Base-by-base conservation (phyloP, 2,113 vertebrate species). In the Sapayoa aenigma region DNA sequence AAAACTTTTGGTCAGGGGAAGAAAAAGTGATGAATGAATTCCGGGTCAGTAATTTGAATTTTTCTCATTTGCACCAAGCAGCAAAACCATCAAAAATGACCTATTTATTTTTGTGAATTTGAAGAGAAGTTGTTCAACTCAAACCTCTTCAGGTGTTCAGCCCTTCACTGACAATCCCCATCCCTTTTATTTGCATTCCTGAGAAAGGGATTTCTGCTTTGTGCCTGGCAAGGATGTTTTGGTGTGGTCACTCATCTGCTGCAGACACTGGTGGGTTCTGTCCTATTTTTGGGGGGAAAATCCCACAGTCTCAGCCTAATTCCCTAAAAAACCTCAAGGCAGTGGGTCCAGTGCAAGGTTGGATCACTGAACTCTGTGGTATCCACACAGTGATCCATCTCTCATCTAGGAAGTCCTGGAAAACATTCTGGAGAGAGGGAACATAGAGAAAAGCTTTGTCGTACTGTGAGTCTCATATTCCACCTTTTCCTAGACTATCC, bases 41-140 rank as follows among this genome's bases (percentile, higher is more conserved):
- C 68, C 52, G 44, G 8, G 10, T 4, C 37, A 52, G 27, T 52
- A 81, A 59, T 37, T 4, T 24, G 59, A 19, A 28, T 59, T 68
- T 35, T 4, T 22, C 62, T 35, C 30, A 22, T 33, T 75, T 39
- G 16, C 19, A 30, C 11, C 23, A 41, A 47, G 22, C 24, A 53
- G 11, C 6, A 35, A 82, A 75, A 39, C 2, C 59, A 39, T 39
- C 59, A 9, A 47, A 53, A 83, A 25, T 0, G 0, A 23, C 3
- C 11, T 12, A 16, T 60, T 60, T 60, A 18, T 60, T 60, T 27
- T 35, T 24, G 18, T 35, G 35, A 24, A 60, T 37, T 39, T 18
- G 59, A 25, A 27, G 16, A 14, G 35, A 39, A 60, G 25, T 2
- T 11, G 16, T 16, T 60, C 59, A 16, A 37, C 39, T 60, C 24